Percentiles rank a stretch among this genome's conserved stretches.
These are phyloP conservation scores for Arenicola marina DNA, from an alignment of 2,888 invertebrate genomes.

Conservation along the genomic window DNA sequence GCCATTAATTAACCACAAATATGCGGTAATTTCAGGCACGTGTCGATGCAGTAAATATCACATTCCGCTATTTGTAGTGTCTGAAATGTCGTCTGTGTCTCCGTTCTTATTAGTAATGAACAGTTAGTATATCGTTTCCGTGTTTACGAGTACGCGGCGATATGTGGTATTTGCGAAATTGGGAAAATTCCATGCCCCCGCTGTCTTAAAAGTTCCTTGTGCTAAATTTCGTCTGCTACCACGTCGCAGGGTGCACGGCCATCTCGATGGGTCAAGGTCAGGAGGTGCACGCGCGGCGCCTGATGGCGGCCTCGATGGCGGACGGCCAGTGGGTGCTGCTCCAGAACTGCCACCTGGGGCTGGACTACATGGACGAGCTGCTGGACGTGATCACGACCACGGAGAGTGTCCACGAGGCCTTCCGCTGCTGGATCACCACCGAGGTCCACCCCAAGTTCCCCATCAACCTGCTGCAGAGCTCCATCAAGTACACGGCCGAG, in stretches of 20 bases:
- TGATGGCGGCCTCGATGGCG: constrained; percentile 78
- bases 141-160: no score
- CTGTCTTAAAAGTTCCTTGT: no score
- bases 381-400: constrained; percentile 80
- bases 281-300: constrained; percentile 81
- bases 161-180: no score
- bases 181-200: no score
- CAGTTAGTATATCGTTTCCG: no score
- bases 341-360: constrained; percentile 94
- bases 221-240: no score
- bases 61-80: no score
- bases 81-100: no score
- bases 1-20: no score
- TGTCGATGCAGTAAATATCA: no score
- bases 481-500: constrained; percentile 96
- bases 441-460: constrained; percentile 84
- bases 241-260: constrained; percentile 69
- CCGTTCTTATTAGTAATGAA: no score
- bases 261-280: constrained; percentile 99
- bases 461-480: constrained; percentile 83
- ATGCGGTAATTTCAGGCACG: no score
- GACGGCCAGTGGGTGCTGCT: constrained; percentile 90
- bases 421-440: constrained; percentile 92
- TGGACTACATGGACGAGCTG: constrained; percentile 90
- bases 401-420: constrained; percentile 80